phyloP scores from a whole-genome alignment of 2,888 invertebrate genomes.

The Leptinotarsa juncta region DNA sequence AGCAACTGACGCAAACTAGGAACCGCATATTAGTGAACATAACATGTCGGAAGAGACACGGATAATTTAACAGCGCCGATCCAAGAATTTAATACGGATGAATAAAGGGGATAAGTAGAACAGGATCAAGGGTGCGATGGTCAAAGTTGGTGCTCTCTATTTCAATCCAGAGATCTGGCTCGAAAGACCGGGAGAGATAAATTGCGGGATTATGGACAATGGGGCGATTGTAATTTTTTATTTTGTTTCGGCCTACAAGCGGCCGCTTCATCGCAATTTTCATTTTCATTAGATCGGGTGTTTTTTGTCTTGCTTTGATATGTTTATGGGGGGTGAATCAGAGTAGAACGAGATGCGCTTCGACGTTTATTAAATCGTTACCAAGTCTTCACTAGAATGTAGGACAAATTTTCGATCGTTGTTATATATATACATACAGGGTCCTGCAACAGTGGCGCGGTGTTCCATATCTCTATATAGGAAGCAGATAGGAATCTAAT shows the following conservation, averaged over 20 bases:
- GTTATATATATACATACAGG: too few species aligned
- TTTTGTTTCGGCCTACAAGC: slow-evolving; percentile 41
- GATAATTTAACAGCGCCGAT: slow-evolving; percentile 49
- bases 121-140: slow-evolving; percentile 56
- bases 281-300: slow-evolving; percentile 29
- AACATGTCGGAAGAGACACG: slow-evolving; percentile 48
- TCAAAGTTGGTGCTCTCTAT: slow-evolving; percentile 59
- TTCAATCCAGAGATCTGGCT: slow-evolving; percentile 54
- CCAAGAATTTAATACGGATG: slow-evolving; percentile 57
- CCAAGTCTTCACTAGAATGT: slow-evolving; percentile 17
- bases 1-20: slow-evolving; percentile 40
- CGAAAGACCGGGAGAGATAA: slow-evolving; percentile 53
- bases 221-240: slow-evolving; percentile 58
- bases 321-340: slow-evolving; percentile 30
- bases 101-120: slow-evolving; percentile 59
- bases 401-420: slow-evolving; percentile 11
- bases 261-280: slow-evolving; percentile 31
- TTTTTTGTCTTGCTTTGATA: slow-evolving; percentile 20
- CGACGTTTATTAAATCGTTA: slow-evolving; percentile 26
- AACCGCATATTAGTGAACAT: slow-evolving; percentile 43
- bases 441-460: too few species aligned
- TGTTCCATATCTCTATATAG: too few species aligned
- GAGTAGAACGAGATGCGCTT: slow-evolving; percentile 10
- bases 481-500: too few species aligned
- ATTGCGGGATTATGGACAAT: slow-evolving; percentile 58